These are phyloP conservation scores for Kryptolebias marmoratus DNA, from an alignment of 2,113 vertebrate genomes.

Conservation along the genomic window DNA sequence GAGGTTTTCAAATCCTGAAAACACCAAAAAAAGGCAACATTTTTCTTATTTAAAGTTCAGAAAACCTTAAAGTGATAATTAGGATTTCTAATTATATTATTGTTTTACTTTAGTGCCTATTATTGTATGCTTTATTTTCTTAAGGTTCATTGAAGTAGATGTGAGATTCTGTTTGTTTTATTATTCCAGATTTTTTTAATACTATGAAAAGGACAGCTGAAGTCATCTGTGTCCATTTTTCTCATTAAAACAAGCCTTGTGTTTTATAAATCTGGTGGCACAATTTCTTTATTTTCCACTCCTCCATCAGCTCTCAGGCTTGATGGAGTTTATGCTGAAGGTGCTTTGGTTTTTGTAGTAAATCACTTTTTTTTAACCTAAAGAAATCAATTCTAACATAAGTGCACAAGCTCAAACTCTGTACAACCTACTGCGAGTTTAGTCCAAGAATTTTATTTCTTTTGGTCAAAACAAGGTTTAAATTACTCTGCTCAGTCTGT, in stretches of 20 bases:
- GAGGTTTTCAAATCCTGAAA: too few species aligned
- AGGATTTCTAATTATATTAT: too few species aligned
- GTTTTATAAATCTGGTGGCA: conserved; percentile 56
- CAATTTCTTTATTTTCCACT: conserved; percentile 74
- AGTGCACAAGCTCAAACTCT: conserved; percentile 57
- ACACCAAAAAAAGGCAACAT: too few species aligned
- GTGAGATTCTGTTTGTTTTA: too few species aligned
- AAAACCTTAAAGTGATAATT: too few species aligned
- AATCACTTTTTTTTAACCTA: conserved; percentile 51
- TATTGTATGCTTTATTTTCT: too few species aligned
- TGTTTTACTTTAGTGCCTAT: too few species aligned
- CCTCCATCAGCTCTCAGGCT: conserved; percentile 58
- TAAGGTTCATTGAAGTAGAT: too few species aligned
- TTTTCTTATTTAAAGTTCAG: too few species aligned
- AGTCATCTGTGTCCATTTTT: conserved; percentile 38
- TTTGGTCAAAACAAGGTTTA: conserved; percentile 61
- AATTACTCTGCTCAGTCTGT: conserved; percentile 66
- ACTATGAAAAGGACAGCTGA: background rate
- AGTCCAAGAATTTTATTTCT: conserved; percentile 31
- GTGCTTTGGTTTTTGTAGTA: conserved; percentile 60
- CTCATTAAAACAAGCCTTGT: conserved; percentile 38
- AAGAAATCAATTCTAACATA: conserved; percentile 64
- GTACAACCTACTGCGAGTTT: conserved; percentile 59
- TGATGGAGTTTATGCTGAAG: conserved; percentile 67
- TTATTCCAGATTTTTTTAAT: background rate